Conservation (phyloP, 1,140 invertebrate genomes). For the Drosophila athabasca region DNA sequence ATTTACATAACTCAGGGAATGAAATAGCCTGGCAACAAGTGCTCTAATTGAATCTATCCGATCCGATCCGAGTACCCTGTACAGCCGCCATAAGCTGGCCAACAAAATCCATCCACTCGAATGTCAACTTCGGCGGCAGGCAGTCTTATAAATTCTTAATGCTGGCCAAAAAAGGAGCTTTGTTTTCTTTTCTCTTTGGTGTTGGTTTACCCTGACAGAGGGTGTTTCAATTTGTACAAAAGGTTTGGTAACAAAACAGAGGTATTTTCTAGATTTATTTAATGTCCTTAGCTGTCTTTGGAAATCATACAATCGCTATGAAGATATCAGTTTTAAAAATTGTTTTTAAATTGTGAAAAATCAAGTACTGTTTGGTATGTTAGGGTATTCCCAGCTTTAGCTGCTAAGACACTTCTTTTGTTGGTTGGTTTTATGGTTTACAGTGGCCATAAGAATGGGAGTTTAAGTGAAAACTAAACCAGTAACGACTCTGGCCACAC, state of each 20-base stretch:
- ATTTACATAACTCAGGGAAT: constrained; percentile 54
- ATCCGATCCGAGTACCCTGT: constrained; percentile 1
- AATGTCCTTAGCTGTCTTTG: too few relatives aligned
- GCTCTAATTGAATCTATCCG: constrained; percentile 47
- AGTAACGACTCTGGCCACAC: constrained; percentile 39
- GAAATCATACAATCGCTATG: too few relatives aligned
- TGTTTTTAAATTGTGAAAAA: too few relatives aligned
- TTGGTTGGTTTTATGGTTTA: too few relatives aligned
- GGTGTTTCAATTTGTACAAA: too few relatives aligned
- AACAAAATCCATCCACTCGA: constrained; percentile 34
- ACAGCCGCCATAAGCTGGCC: constrained; percentile 60
- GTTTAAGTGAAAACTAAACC: constrained; percentile 38
- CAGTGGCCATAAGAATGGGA: constrained; percentile 33
- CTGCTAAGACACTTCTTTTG: too few relatives aligned
- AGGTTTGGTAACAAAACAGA: too few relatives aligned
- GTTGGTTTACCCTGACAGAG: not conserved
- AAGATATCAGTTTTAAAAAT: too few relatives aligned
- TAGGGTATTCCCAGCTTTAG: too few relatives aligned
- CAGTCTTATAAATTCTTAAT: constrained; percentile 41
- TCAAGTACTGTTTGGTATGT: too few relatives aligned
- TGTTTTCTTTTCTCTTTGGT: constrained; percentile 45
- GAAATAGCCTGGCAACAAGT: constrained; percentile 33
- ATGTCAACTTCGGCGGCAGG: constrained; percentile 7
- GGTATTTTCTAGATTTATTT: too few relatives aligned
- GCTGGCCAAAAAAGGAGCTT: constrained; percentile 22